Base-by-base conservation (phyloP, 2,888 invertebrate species). In the Loripinus fragilis region DNA sequence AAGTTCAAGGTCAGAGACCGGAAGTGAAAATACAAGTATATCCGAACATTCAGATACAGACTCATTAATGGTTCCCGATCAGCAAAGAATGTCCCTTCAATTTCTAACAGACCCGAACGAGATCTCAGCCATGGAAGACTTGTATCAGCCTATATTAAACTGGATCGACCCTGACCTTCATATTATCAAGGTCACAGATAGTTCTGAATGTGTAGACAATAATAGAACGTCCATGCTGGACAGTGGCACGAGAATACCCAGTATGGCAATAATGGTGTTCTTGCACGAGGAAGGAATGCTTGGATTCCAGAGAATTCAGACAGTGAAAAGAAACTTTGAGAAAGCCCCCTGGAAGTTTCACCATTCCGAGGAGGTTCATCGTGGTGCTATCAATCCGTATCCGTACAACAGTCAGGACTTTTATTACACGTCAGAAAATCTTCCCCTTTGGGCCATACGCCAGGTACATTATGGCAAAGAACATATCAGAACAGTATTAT, bases 381-480 rank as follows among this genome's bases (percentile, higher is more conserved):
- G 85, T 17, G 86, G 87, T 30, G 84, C 85, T 42, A 87, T 91
- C 1, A 88, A 89, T 52, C 85, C 88, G 0, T 87, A 89, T 69
- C 88, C 89, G 1, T 85, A 88, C 66, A 90, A 90, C 68, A 89
- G 87, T 55, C 89, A 88, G 69, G 91, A 92, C 76, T 92, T 89
- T 71, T 91, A 87, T 78, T 89, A 84, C 60, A 87, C 89, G 15
- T 87, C 90, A 2, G 85, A 85, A 25, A 89, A 91, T 68, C 85
- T 90, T 52, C 92, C 92, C 23, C 84, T 92, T 20, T 91, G 91
- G 87, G 90, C 90, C 2, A 86, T 90, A 15, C 72, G 92, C 30
- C 91, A 90, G 74, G 90, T 91, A 66, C 92, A 91, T 76, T 89
- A 89, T 75, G 91, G 91, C 20, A 90, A 90, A 60, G 90, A 91